Base-by-base conservation (phyloP, 2,113 vertebrate species). In the Agelaius phoeniceus region DNA sequence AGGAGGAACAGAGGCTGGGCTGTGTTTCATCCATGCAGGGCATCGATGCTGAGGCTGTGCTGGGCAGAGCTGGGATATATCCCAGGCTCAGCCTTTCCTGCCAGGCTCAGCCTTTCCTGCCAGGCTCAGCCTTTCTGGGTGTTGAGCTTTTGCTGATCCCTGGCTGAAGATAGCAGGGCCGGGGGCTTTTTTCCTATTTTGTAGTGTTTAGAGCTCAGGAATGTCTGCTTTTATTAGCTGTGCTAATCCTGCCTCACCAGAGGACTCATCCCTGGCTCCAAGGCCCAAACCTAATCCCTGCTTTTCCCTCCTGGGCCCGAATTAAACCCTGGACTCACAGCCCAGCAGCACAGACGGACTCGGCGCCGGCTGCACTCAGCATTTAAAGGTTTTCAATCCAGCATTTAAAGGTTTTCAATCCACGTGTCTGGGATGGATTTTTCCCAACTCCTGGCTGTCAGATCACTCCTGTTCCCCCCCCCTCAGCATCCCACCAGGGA, bases 171-270 rank as follows among this genome's bases (percentile, higher is more conserved):
- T 66, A 75, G 91, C 66, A 89, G 81, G 84, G 81, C 91, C 43
- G 0, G 87, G 82, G 87, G 91, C 67, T 79, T 71, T 87, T 77
- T 85, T 63, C 15, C 23, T 35, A 1, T 49, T 83, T 69, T 22
- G 4, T 43, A 16, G 35, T 13, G 4, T 79, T 72, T 73, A 35
- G 37, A 73, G 77, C 89, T 89, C 67, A 35, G 89, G 87, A 85
- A 73, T 31, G 59, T 95, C 95, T 84, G 30, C 15, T 90, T 75
- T 93, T 87, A 90, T 96, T 83, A 95, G 93, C 87, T 12, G 19
- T 30, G 57, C 22, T 90, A 76, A 77, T 74, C 83, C 66, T 71
- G 63, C 88, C n/a, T 63, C 75, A 7, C 43, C 18, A 76, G n/a
- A 72, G 43, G 21, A 33, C 28, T 2, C 65, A 41, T 77, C 78